These are phyloP conservation scores for Drosophila persimilis DNA, from an alignment of 1,140 invertebrate genomes.

Conservation along the genomic window DNA sequence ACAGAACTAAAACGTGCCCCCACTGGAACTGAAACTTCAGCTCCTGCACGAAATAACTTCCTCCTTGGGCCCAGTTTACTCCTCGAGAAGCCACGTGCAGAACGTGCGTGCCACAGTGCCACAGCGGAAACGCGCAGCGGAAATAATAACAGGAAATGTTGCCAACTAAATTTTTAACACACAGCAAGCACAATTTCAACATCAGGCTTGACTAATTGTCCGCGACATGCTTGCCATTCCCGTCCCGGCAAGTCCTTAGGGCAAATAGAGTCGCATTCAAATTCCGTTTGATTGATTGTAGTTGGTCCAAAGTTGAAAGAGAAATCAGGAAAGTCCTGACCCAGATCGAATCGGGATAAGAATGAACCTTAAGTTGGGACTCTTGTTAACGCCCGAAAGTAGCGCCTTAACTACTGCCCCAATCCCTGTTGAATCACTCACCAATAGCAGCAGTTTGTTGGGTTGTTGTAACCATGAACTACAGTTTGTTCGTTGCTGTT, in stretches of 20 bases:
- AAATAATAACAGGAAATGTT: conserved; percentile 79
- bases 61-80: conserved; percentile 4
- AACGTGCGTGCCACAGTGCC: conserved; percentile 61
- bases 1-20: conserved; percentile 34
- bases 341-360: not conserved
- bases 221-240: conserved; percentile 45
- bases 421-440: conserved; percentile 25
- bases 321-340: conserved; percentile 27
- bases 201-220: conserved; percentile 61
- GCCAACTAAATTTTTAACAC: conserved; percentile 71
- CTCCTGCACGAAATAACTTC: not conserved
- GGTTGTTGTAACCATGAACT: conserved; percentile 65
- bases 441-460: conserved; percentile 68
- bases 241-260: conserved; percentile 27
- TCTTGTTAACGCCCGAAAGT: not conserved
- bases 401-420: too few relatives aligned
- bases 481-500: conserved; percentile 60
- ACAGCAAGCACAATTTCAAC: conserved; percentile 33
- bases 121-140: conserved; percentile 65
- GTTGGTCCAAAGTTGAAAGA: conserved; percentile 24
- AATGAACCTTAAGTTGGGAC: not conserved
- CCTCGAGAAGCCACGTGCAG: conserved; percentile 8
- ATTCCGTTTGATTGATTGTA: conserved; percentile 44
- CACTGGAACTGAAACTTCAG: conserved; percentile 2
- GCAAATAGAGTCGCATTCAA: conserved; percentile 43